A percentile compares a stretch with the other conserved stretches of the same genome.
These are phyloP conservation scores for Anser brachyrhynchus DNA, from an alignment of 2,113 vertebrate genomes.

Conservation along the genomic window DNA sequence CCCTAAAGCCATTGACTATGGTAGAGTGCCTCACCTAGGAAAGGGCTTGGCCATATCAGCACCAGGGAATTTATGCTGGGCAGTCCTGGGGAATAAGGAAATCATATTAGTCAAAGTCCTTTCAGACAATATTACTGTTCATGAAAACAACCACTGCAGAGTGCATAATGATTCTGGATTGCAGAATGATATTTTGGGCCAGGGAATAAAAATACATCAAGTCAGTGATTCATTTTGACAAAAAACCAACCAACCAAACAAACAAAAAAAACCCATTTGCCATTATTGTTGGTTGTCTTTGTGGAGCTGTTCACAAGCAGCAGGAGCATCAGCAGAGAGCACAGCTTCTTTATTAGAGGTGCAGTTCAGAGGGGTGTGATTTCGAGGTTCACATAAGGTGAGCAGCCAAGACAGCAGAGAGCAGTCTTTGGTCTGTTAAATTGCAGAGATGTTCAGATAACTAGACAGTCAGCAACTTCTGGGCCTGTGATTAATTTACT, in stretches of 20 bases:
- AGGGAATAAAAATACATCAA: neutral
- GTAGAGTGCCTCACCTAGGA: neutral
- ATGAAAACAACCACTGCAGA: neutral
- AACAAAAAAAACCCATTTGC: neutral
- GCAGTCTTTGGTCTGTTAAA: neutral
- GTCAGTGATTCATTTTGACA: neutral
- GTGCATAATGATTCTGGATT: neutral
- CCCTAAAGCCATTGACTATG: neutral
- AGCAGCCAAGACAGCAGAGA: neutral
- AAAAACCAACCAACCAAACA: neutral
- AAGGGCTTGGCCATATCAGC: neutral
- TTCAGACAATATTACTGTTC: neutral
- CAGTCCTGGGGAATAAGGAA: neutral
- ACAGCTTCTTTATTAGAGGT: neutral
- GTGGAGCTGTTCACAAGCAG: neutral
- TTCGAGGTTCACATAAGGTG: conserved; percentile 21
- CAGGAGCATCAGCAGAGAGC: neutral
- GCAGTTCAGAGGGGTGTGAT: neutral
- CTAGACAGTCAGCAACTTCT: neutral
- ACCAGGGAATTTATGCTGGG: neutral
- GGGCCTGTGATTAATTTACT: neutral
- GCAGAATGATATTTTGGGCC: neutral
- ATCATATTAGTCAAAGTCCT: neutral
- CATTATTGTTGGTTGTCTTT: neutral
- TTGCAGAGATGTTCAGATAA: neutral